These are phyloP conservation scores for Gryon sp. DNA, from an alignment of 1,140 invertebrate species.

Conservation along the genomic window DNA sequence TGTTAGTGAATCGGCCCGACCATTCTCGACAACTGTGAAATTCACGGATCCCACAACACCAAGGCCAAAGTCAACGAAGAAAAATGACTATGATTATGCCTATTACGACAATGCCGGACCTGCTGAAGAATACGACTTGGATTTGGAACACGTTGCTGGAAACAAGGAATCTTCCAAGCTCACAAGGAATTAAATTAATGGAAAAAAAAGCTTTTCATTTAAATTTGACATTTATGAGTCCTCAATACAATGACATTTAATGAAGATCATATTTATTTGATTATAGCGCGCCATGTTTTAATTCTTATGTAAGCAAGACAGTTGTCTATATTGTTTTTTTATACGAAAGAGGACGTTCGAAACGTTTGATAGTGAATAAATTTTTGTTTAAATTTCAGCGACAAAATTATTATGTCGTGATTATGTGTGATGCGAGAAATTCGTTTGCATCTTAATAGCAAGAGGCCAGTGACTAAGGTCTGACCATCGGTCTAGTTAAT, in stretches of 20 bases:
- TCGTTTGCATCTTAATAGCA: conserved; percentile 45
- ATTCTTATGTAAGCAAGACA: no score
- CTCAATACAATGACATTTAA: conserved; percentile 22
- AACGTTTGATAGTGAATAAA: neutral
- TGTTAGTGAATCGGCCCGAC: conserved; percentile 71
- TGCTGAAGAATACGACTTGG: conserved; percentile 75
- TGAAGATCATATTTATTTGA: conserved; percentile 40
- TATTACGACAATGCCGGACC: conserved; percentile 76
- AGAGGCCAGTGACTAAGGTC: conserved; percentile 46
- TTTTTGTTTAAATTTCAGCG: conserved; percentile 15
- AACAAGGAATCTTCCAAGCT: conserved; percentile 78
- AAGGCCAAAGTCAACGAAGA: conserved; percentile 70
- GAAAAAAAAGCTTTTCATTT: no score
- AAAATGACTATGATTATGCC: conserved; percentile 78
- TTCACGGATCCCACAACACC: conserved; percentile 67
- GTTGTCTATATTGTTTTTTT: conserved; percentile 3
- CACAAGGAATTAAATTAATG: conserved; percentile 53
- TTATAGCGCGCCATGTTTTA: conserved; percentile 33
- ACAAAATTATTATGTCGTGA: neutral
- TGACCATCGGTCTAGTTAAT: conserved; percentile 11
- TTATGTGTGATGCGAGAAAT: neutral
- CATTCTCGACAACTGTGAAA: conserved; percentile 72
- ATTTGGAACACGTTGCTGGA: conserved; percentile 73
- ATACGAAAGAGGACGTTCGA: neutral
- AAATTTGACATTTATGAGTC: no score